Evolutionary conservation across 1,140 invertebrate species (phyloP).

Genomic region (Bicyclus anynana): DNA sequence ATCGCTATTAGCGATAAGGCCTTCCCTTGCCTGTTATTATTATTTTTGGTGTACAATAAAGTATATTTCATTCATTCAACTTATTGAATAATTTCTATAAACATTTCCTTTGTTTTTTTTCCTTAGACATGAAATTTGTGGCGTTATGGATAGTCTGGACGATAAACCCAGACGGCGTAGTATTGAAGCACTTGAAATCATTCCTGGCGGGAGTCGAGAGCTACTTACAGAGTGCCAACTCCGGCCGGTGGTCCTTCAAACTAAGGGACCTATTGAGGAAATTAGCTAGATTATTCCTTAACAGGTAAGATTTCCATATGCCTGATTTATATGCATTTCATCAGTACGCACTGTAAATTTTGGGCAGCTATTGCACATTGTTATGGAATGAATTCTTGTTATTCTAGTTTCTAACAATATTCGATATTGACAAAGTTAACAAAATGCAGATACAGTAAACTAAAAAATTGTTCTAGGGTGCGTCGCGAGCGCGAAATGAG

Average conservation of each 20-base stretch:
- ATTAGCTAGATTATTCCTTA: slow-evolving; percentile 69
- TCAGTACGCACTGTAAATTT: too few species aligned
- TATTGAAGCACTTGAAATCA: slow-evolving; percentile 86
- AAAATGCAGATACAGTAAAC: not conserved
- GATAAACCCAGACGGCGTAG: slow-evolving; percentile 78
- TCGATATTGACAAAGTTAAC: too few species aligned
- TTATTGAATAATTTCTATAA: too few species aligned
- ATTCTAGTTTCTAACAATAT: too few species aligned
- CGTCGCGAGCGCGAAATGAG: slow-evolving; percentile 62
- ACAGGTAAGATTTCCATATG: slow-evolving; percentile 41
- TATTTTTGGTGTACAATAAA: too few species aligned
- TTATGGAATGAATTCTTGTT: too few species aligned
- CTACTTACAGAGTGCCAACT: slow-evolving; percentile 94
- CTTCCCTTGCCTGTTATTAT: too few species aligned
- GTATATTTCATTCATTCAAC: too few species aligned
- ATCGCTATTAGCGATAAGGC: too few species aligned
- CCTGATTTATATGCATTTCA: too few species aligned
- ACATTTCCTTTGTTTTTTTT: not conserved
- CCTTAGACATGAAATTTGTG: slow-evolving; percentile 78
- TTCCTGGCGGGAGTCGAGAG: slow-evolving; percentile 91
- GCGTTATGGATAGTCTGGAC: slow-evolving; percentile 85
- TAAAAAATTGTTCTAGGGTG: slow-evolving; percentile 44
- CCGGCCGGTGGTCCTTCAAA: slow-evolving; percentile 85
- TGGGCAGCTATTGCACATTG: too few species aligned
- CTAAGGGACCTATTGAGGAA: slow-evolving; percentile 81